phyloP scores from a whole-genome alignment of 2,888 invertebrate species.

The Heterodera filipjevi region DNA sequence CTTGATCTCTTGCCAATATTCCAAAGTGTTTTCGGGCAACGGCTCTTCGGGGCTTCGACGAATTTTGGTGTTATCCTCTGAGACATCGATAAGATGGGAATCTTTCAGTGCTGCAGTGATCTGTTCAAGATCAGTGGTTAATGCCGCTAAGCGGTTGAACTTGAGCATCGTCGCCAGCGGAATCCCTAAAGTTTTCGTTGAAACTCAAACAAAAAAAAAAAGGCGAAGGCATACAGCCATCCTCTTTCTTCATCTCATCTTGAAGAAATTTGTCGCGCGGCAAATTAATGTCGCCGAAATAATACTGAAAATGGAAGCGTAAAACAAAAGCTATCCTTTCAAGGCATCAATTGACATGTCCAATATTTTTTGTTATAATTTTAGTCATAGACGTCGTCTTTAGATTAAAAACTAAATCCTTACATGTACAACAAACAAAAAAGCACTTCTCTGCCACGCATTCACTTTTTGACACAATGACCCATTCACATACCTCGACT shows the following conservation, averaged over 20 bases:
- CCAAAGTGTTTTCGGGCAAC: conserved; percentile 82
- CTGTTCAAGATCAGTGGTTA: conserved; percentile 75
- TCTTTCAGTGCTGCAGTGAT: conserved; percentile 79
- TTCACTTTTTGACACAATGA: too few relatives aligned
- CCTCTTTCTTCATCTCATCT: conserved; percentile 81
- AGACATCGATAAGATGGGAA: conserved; percentile 71
- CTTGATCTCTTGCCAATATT: conserved; percentile 78
- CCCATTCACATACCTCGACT: conserved; percentile 35
- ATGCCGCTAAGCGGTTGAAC: conserved; percentile 79
- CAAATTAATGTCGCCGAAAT: conserved; percentile 88
- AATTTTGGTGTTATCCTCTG: conserved; percentile 76
- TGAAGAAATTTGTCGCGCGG: conserved; percentile 89
- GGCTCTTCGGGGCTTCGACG: conserved; percentile 77
- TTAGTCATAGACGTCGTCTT: too few relatives aligned
- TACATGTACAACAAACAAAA: too few relatives aligned
- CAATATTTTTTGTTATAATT: too few relatives aligned
- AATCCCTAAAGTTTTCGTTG: conserved; percentile 81
- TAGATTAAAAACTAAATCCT: too few relatives aligned
- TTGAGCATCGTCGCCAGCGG: conserved; percentile 80
- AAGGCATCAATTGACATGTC: too few relatives aligned
- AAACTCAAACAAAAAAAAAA: neutral
- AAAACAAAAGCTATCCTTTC: neutral
- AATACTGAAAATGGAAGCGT: conserved; percentile 72
- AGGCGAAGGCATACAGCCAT: conserved; percentile 71
- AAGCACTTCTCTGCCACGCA: too few relatives aligned